Base-by-base conservation (phyloP, 2,797 vertebrate species). In the Gorsachius magnificus region DNA sequence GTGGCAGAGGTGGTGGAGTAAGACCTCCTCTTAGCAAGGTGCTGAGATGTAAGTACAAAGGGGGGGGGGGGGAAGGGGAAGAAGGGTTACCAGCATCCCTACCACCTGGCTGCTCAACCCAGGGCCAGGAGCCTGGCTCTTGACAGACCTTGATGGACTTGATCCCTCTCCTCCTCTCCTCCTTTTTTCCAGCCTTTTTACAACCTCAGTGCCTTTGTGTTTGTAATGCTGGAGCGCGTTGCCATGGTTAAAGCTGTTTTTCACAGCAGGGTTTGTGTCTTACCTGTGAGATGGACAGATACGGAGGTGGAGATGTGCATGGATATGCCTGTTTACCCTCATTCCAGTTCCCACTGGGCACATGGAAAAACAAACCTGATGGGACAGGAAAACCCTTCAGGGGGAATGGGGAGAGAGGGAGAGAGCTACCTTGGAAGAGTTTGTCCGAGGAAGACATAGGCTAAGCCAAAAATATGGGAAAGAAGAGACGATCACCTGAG, bases 201-300 rank as follows among this genome's bases (percentile, higher is more conserved):
- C 58, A 63, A 26, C 54, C 68, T 78, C 8, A 0, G 9, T 60
- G 60, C 77, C 69, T 77, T 74, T 83, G 28, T 79, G 41, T 87
- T 83, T 58, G 48, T 26, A 63, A 29, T 41, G 21, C 51, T 63
- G 25, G 43, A 81, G 54, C 1, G 0, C 0, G 74, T 95, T 95
- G 88, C 96, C 82, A 77, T 94, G 94, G 96, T 90, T 97, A 92
- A 93, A 84, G 75, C 75, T 92, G 60, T 77, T 71, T 56, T 87
- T 88, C 90, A 78, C 80, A 89, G 79, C 72, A 83, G 54, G 13
- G 57, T 74, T 93, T 92, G 69, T 85, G 69, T 94, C 85, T 71
- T 83, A 94, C 87, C 85, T 86, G 50, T 68, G 48, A 94, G 94
- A 89, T 8, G 10, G 56, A 57, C 10, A 53, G 79, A 45, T 41